Base-by-base conservation (phyloP, 2,113 vertebrate species). In the Nicator chloris region DNA sequence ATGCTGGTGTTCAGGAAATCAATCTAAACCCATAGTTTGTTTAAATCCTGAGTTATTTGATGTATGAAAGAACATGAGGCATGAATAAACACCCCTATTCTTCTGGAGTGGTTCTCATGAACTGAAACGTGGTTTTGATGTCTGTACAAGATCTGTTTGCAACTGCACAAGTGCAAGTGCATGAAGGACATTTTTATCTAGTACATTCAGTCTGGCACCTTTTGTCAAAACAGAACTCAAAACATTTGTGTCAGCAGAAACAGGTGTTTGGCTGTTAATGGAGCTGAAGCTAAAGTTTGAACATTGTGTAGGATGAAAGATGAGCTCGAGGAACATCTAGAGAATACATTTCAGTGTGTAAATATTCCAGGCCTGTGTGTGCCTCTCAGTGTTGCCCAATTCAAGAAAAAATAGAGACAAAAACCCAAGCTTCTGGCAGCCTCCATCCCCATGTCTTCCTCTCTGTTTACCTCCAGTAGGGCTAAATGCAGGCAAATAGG, bases 21-120 rank as follows among this genome's bases (percentile, higher is more conserved):
- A 89, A 6, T 71, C 57, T 63, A 91, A 84, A 86, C 6, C 39
- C 5, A 0, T 35, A 53, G 13, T 50, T 81, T 28, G 6, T 56
- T 63, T 61, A 80, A 85, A 45, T 66, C 22, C 24, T 56, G 59
- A 68, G 31, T 82, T 75, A 90, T 82, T 2, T 64, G 57, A 84
- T 65, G 19, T 56, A 40, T 44, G 28, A 68, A 91, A 76, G 45
- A 54, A 60, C 20, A n/a, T 9, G 10, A 70, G 11, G 26, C 80
- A 24, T 42, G 51, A 76, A 64, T 56, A 82, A 82, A 44, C 9
- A 56, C 19, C 1, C 4, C 20, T 64, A 5, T 45, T 76, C 14
- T 49, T 76, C 30, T 0, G 0, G 27, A 83, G 13, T 11, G 2
- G 6, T 50, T 42, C 35, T 81, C 0, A 0, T 75, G 47, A 84